Conservation (phyloP, 2,797 vertebrate species). For the Premnoplex brunnescens region DNA sequence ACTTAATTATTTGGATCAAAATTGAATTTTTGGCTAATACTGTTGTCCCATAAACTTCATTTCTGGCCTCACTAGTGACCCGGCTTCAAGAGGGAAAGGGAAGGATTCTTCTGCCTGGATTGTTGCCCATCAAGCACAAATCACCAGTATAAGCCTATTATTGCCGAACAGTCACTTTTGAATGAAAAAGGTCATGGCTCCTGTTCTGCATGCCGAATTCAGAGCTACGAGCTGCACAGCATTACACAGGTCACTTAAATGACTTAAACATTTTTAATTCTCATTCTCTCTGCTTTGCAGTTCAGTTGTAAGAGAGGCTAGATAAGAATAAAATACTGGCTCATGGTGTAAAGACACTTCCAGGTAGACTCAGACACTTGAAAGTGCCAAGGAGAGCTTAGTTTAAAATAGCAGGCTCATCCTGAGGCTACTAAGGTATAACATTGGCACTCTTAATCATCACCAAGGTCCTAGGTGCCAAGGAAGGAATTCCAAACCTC, state of each 20-base stretch:
- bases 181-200: neutral
- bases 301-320: neutral
- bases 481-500: neutral
- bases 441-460: neutral
- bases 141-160: neutral
- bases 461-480: neutral
- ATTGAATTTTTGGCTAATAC: neutral
- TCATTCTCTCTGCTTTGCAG: neutral
- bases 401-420: neutral
- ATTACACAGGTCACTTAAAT: neutral
- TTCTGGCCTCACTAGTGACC: neutral
- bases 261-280: neutral
- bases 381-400: neutral
- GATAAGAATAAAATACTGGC: neutral
- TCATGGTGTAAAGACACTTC: neutral
- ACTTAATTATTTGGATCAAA: neutral
- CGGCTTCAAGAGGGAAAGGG: neutral
- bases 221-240: neutral
- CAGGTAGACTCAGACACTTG: neutral
- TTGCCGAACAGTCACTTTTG: neutral
- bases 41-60: neutral
- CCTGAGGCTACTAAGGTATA: neutral
- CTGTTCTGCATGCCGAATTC: neutral
- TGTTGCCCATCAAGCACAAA: neutral
- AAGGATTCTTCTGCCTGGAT: neutral